Evolutionary conservation across 1,140 invertebrate species (phyloP), one percentile per base, ranked within the genome.

Genomic region (Drosophila funebris): DNA sequence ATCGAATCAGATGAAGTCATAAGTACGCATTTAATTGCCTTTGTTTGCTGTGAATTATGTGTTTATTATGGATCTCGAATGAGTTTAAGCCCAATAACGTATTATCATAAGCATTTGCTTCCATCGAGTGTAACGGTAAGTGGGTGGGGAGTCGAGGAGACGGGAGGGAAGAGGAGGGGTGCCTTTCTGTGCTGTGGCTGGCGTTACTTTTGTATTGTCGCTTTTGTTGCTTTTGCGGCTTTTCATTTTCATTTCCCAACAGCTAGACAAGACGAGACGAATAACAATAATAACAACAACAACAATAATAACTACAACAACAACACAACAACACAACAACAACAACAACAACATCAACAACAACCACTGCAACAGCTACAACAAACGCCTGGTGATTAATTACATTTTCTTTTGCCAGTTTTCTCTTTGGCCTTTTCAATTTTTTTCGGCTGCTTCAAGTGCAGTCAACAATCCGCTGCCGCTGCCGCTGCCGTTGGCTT

Each of bases 391-490:
- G 48, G 82, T 85, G 82, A 85, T 85, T 85, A 85, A 87, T 87
- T 87, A 87, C 83, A 82, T 87, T 87, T 87, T 88, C 78, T 63
- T 82, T 67, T 52, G 68, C 82, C 74, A 60, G 63, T 88, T 87
- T 68, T 85, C 75, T 61, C 70, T 58, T 61, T 78, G 61, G 56
- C 69, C 46, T 83, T 88, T 87, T 88, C 83, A 87, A 85, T 87
- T 84, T 27, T 79, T 78, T 84, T 68, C 63, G 69, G 62, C 57
- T 67, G 63, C 71, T 61, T 76, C 73, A 72, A 57, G 54, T 71
- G 36, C 43, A 75, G 27, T 54, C 31, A 13, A 16, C 56, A 60
- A 41, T n/a, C 54, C 53, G 3, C 4, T 18, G 56, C 50, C 44
- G 6, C 18, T 11, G 14, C 22, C 14, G 50, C 9, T n/a, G 14